Evolutionary conservation across 2,797 vertebrate genomes (phyloP).

Genomic region (Gadopsis bispinosus): DNA sequence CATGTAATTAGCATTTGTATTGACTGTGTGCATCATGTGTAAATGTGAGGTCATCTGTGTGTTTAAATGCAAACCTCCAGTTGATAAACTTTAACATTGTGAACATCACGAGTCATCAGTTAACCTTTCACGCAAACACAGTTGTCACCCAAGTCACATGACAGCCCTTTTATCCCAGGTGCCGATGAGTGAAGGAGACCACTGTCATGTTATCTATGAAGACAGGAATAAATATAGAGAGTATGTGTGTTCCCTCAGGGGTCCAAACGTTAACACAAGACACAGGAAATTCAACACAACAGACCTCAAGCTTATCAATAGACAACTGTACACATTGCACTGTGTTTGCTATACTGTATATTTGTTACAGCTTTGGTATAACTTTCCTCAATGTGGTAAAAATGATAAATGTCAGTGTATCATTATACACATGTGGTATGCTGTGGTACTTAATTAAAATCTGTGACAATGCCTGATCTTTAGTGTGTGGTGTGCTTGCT

Average conservation of each 20-base stretch:
- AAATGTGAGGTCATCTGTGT: constrained; percentile 21
- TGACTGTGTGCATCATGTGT: constrained; percentile 10
- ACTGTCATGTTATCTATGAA: constrained; percentile 98
- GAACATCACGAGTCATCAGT: constrained; percentile 68
- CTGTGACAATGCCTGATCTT: not conserved
- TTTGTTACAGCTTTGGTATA: not conserved
- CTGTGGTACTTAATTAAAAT: not conserved
- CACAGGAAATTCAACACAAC: constrained; percentile 69
- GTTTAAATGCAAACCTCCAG: constrained; percentile 33
- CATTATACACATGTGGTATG: not conserved
- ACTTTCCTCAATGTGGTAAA: not conserved
- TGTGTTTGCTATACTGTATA: not conserved
- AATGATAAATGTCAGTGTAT: not conserved
- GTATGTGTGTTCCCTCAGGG: constrained; percentile 85
- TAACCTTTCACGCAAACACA: constrained; percentile 86
- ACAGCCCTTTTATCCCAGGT: constrained; percentile 93
- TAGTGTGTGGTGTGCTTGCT: constrained; percentile 12
- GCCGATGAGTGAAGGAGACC: constrained; percentile 89
- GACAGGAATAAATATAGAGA: constrained; percentile 92
- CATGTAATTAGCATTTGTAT: constrained; percentile 50
- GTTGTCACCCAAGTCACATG: constrained; percentile 89
- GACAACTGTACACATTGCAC: constrained; percentile 11
- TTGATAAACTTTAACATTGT: constrained; percentile 52
- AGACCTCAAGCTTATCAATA: constrained; percentile 34
- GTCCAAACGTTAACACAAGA: constrained; percentile 76